Evolutionary conservation across 2,797 vertebrate genomes (phyloP), one percentile per base, ranked within the genome.

Genomic region (Silurus lanzhouensis): DNA sequence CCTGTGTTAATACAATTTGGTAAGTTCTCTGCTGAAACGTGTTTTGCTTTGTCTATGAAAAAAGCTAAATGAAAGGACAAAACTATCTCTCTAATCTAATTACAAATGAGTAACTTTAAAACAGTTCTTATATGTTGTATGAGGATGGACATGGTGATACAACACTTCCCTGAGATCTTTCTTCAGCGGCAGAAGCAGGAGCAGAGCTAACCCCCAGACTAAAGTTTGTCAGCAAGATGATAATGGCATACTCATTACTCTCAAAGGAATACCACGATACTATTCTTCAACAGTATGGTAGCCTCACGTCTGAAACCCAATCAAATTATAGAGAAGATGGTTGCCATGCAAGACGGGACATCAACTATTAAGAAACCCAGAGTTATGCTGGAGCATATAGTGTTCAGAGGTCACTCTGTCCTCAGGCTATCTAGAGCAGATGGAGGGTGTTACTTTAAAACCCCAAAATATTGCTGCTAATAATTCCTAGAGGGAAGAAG

Each of bases 381-480:
- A 64, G 38, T 64, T 25, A 25, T 64, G 60, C 38, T 17, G 60
- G 13, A 80, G 78, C 44, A 15, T 67, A 6, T 22, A 57, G 17
- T 31, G 25, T 81, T 68, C 63, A 66, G 25, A 68, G 64, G 79
- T 81, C 25, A 68, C 48, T 12, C n/a, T 14, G 48, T 57, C 48
- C 17, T 68, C 48, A 55, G 25, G 63, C 48, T 31, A 55, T 25
- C 64, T 9, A 68, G 6, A 55, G 46, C 79, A 68, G 63, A 81
- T 68, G 19, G 63, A 81, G 67, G 48, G 46, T 57, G 15, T 8
- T 31, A 31, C 17, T 55, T 7, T 22, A 68, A 81, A 10, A 5
- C 5, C 48, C 25, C 31, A 57, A 81, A 81, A 67, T 66, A 81
- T 52, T 80, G 64, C 57, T 31, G 38, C 75, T 44, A 61, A 60